phyloP scores from a whole-genome alignment of 2,797 vertebrate genomes.

The Silurus lanzhouensis region DNA sequence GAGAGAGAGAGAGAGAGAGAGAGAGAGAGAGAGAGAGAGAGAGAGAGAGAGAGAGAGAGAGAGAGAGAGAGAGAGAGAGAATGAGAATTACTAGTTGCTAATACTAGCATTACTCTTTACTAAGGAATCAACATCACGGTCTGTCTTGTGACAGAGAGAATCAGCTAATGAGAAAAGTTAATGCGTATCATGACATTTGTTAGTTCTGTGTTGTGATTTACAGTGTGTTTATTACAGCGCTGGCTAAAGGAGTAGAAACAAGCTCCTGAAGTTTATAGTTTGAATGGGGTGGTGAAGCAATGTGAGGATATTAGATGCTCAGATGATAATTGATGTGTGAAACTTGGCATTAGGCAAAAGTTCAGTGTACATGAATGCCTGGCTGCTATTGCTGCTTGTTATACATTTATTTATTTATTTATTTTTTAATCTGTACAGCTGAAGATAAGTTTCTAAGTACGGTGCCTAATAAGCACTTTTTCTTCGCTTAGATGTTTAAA shows the following conservation, averaged over 20 bases:
- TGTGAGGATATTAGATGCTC: neutral
- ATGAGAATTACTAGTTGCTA: no score
- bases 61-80: no score
- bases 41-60: no score
- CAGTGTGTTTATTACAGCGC: constrained; percentile 9
- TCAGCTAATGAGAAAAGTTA: neutral
- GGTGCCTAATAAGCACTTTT: neutral
- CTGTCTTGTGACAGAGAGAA: neutral
- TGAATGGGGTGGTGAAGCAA: constrained; percentile 17
- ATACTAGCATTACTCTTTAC: neutral
- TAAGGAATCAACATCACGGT: neutral
- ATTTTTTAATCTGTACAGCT: neutral
- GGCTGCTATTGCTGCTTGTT: neutral
- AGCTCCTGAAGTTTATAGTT: constrained; percentile 6
- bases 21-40: no score
- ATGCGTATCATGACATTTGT: neutral
- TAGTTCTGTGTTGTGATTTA: constrained; percentile 23
- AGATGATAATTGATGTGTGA: neutral
- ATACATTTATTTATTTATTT: neutral
- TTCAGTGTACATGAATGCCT: neutral
- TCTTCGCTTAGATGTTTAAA: constrained; percentile 12
- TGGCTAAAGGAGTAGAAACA: constrained; percentile 15
- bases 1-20: no score
- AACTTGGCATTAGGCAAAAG: neutral
- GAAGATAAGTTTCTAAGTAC: neutral